These are phyloP conservation scores for Ptilonorhynchus violaceus DNA, from an alignment of 2,113 vertebrate genomes.

Conservation along the genomic window DNA sequence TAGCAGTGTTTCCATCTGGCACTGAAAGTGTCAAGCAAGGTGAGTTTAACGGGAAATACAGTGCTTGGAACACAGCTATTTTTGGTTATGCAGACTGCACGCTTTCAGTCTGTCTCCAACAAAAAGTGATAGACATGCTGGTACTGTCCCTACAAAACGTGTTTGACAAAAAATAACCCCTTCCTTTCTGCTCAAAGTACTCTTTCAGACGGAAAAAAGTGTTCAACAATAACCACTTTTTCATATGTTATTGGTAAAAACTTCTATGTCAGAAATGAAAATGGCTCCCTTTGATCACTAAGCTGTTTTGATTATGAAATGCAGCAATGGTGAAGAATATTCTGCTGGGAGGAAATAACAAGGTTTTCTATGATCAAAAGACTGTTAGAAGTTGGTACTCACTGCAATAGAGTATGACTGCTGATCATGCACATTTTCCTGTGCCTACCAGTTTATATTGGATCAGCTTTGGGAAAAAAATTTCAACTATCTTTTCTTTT, in stretches of 20 bases:
- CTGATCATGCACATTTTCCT: neutral
- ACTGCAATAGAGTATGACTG: neutral
- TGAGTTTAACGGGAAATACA: neutral
- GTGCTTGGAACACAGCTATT: neutral
- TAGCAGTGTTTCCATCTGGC: neutral
- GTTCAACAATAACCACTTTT: neutral
- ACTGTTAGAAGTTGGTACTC: neutral
- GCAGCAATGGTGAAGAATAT: neutral
- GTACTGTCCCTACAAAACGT: neutral
- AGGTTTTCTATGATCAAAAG: neutral
- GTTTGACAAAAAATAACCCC: neutral
- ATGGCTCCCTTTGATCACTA: neutral
- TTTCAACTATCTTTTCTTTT: neutral
- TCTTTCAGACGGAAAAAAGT: neutral
- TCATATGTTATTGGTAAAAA: neutral
- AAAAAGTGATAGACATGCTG: neutral
- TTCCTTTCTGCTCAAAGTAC: neutral
- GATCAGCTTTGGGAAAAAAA: neutral
- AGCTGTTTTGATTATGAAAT: neutral
- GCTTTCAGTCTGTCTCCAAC: neutral
- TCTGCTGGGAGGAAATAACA: neutral
- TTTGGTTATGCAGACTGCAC: neutral
- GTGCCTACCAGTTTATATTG: neutral
- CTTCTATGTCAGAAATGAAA: neutral
- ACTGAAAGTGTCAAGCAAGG: neutral